A percentile compares a stretch with the other conserved stretches of the same genome.
phyloP scores from a whole-genome alignment of 2,797 vertebrate genomes.

The Chromis chromis region DNA sequence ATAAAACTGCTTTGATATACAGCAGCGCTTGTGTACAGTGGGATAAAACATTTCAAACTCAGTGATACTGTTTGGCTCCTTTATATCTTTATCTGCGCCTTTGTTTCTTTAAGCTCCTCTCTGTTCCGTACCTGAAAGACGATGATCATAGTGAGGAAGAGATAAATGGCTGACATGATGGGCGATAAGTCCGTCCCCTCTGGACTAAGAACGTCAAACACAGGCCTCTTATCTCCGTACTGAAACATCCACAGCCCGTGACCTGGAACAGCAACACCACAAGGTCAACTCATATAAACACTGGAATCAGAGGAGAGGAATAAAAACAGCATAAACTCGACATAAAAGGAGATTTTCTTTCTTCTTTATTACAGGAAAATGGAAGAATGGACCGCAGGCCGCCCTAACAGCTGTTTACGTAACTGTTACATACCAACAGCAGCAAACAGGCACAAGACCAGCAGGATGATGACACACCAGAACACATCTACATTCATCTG shows the following conservation, averaged over 20 bases:
- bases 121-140: slow-evolving; percentile 91
- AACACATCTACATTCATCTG: slow-evolving; percentile 97
- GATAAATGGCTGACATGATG: slow-evolving; percentile 91
- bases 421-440: slow-evolving; percentile 89
- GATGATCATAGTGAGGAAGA: slow-evolving; percentile 97
- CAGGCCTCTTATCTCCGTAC: slow-evolving; percentile 91
- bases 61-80: neutral
- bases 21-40: neutral
- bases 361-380: neutral
- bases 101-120: slow-evolving; percentile 36
- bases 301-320: slow-evolving; percentile 27
- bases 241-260: slow-evolving; percentile 94
- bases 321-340: neutral
- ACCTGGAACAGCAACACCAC: slow-evolving; percentile 82
- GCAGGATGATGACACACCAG: slow-evolving; percentile 97
- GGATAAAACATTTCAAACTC: slow-evolving; percentile 33
- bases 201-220: slow-evolving; percentile 92
- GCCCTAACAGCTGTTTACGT: neutral
- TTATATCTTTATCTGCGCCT: slow-evolving; percentile 34
- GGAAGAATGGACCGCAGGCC: neutral
- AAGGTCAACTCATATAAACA: slow-evolving; percentile 67
- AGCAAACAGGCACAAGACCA: slow-evolving; percentile 95
- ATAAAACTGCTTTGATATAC: slow-evolving; percentile 29
- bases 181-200: slow-evolving; percentile 92
- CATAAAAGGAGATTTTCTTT: neutral